Conservation (phyloP, 1,140 invertebrate genomes). For the Apis laboriosa region DNA sequence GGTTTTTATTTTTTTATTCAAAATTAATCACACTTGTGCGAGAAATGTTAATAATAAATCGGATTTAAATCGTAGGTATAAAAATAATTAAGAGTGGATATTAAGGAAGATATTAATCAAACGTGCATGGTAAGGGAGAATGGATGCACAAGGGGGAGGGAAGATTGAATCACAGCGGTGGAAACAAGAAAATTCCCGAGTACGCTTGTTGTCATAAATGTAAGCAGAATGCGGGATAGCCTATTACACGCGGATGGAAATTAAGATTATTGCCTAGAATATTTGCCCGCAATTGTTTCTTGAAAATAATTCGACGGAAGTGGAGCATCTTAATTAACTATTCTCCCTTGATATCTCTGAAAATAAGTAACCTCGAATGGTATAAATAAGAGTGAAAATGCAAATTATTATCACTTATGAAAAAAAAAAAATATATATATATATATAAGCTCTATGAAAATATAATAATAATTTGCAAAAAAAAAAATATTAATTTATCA, state of each 20-base stretch:
- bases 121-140: not conserved
- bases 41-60: too few species aligned
- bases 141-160: not conserved
- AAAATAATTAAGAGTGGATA: too few species aligned
- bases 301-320: not conserved
- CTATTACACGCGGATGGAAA: not conserved
- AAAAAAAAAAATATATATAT: too few species aligned
- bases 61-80: too few species aligned
- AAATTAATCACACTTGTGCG: too few species aligned
- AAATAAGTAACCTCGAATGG: not conserved
- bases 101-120: too few species aligned
- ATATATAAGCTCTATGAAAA: too few species aligned
- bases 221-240: not conserved
- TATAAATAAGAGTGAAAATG: not conserved
- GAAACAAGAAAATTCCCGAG: conserved; percentile 3
- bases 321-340: not conserved
- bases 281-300: not conserved
- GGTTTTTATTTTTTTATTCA: too few species aligned
- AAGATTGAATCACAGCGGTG: not conserved
- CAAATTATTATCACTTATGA: not conserved
- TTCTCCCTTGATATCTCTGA: not conserved
- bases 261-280: not conserved
- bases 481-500: too few species aligned
- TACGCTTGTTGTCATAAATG: not conserved
- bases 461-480: too few species aligned